Conservation (phyloP, 2,797 vertebrate genomes). For the Mycteria americana region DNA sequence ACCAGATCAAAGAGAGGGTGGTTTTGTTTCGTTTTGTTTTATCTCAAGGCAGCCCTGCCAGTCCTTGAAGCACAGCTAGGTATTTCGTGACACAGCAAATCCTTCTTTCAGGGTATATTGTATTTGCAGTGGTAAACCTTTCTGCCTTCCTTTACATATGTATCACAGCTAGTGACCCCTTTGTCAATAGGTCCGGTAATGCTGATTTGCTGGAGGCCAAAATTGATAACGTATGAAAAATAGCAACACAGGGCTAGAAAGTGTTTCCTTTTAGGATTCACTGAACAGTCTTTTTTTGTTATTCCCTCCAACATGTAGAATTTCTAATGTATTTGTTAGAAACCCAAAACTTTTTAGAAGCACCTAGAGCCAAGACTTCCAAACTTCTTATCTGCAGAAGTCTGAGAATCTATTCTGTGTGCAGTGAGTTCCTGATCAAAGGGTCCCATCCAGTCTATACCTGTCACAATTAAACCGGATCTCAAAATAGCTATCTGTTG, state of each 20-base stretch:
- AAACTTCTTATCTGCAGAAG: not conserved
- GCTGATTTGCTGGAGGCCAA: not conserved
- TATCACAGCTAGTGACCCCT: not conserved
- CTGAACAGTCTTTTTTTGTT: not conserved
- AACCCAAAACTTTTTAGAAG: not conserved
- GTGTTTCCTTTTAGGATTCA: not conserved
- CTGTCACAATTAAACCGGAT: not conserved
- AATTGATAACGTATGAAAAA: not conserved
- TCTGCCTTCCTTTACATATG: not conserved
- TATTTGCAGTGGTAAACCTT: not conserved
- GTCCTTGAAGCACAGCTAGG: not conserved
- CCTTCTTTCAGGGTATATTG: not conserved
- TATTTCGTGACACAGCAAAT: not conserved
- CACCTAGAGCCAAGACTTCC: not conserved
- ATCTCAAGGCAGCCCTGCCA: not conserved
- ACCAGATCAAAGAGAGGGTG: conserved; percentile 3
- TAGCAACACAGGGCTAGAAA: not conserved
- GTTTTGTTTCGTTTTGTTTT: not conserved
- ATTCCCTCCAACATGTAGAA: not conserved
- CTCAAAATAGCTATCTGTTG: not conserved
- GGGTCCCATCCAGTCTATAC: not conserved
- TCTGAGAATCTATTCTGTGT: not conserved
- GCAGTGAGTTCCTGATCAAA: not conserved
- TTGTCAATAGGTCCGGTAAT: not conserved
- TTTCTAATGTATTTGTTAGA: not conserved